These are phyloP conservation scores for Epinotia ramella DNA, from an alignment of 2,888 invertebrate species.

Conservation along the genomic window DNA sequence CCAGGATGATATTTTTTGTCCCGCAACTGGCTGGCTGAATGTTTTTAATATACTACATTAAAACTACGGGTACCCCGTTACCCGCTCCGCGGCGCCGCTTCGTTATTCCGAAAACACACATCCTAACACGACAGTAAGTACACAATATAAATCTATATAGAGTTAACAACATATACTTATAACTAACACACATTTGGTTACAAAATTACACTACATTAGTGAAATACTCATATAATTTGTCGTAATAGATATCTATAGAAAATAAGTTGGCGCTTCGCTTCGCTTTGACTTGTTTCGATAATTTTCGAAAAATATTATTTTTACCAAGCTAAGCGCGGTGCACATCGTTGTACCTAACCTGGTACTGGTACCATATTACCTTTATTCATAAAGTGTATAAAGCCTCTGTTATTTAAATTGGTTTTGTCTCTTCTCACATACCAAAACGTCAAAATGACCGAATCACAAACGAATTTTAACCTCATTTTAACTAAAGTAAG, in stretches of 20 bases:
- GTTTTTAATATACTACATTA: neutral
- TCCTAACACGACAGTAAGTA: slow-evolving; percentile 31
- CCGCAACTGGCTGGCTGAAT: no score
- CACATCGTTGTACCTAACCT: neutral
- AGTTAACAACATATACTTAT: slow-evolving; percentile 54
- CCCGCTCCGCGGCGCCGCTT: neutral
- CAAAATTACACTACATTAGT: slow-evolving; percentile 54
- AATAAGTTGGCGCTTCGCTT: slow-evolving; percentile 17
- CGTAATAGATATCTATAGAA: slow-evolving; percentile 27
- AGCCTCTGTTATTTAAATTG: neutral
- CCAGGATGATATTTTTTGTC: no score
- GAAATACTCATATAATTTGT: slow-evolving; percentile 42
- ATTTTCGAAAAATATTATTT: slow-evolving; percentile 4
- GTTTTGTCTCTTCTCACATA: neutral
- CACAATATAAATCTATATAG: slow-evolving; percentile 44
- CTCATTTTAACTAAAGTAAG: no score
- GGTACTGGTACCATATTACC: neutral
- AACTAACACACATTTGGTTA: slow-evolving; percentile 67
- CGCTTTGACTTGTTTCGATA: neutral
- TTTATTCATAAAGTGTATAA: neutral
- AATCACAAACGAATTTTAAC: neutral
- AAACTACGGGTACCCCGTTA: neutral
- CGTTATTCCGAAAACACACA: slow-evolving; percentile 19
- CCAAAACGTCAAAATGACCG: neutral
- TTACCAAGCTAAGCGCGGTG: neutral